Conservation (phyloP, 2,888 invertebrate genomes). For the Baronia brevicornis region DNA sequence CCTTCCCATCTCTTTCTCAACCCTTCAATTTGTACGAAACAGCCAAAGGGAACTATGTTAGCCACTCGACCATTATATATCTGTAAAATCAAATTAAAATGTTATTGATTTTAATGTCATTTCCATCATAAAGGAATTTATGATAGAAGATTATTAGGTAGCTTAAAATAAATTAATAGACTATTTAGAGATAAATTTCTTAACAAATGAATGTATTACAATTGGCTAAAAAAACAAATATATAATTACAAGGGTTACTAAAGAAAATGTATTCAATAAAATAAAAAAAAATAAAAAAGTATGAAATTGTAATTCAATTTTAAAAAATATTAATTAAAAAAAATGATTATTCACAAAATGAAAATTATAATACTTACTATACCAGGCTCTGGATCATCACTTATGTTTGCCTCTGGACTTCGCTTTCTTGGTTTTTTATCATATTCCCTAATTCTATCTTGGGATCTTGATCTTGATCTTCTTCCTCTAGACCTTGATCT, state of each 20-base stretch:
- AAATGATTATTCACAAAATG: slow-evolving; percentile 1
- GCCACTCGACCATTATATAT: slow-evolving; percentile 96
- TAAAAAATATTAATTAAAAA: background rate
- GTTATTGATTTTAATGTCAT: background rate
- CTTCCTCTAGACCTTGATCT: slow-evolving; percentile 41
- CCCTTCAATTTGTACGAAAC: slow-evolving; percentile 97
- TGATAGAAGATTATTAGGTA: no score
- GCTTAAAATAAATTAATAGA: no score
- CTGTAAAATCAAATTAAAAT: slow-evolving; percentile 60
- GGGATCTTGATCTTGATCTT: slow-evolving; percentile 35
- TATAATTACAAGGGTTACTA: no score
- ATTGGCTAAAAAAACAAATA: no score
- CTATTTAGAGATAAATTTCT: no score
- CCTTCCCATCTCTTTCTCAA: slow-evolving; percentile 94
- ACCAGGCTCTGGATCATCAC: slow-evolving; percentile 85
- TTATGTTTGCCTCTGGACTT: slow-evolving; percentile 74
- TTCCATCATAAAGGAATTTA: no score
- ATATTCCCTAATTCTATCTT: slow-evolving; percentile 36
- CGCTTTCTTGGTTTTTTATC: slow-evolving; percentile 43
- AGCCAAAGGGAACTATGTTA: slow-evolving; percentile 98
- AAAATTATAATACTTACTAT: slow-evolving; percentile 60
- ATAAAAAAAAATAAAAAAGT: no score
- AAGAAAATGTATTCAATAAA: no score
- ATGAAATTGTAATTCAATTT: slow-evolving; percentile 1
- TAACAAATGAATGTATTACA: no score